Evolutionary conservation across 2,888 invertebrate species (phyloP).

Genomic region (Eledona agricola): DNA sequence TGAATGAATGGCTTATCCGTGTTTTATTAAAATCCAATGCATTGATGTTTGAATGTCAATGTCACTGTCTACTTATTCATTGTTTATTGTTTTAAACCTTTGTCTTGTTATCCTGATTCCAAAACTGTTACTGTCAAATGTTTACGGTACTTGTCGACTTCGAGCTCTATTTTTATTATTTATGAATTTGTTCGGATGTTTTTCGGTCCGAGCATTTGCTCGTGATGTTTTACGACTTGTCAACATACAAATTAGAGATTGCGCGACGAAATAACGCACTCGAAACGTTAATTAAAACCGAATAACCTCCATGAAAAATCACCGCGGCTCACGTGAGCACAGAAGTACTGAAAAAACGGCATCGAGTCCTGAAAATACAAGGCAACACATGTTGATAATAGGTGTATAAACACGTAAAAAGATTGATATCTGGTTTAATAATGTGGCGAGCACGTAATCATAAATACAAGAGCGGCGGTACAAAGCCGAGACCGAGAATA

Average conservation of each 20-base stretch:
- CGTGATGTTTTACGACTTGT: slow-evolving; percentile 17
- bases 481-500: slow-evolving; percentile 40
- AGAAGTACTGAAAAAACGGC: slow-evolving; percentile 9
- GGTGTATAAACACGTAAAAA: slow-evolving; percentile 49
- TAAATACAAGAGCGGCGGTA: slow-evolving; percentile 46
- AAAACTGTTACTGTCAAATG: no score
- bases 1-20: no score
- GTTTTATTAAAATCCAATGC: no score
- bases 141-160: no score
- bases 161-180: no score
- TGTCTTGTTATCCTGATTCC: no score
- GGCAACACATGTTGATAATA: slow-evolving; percentile 47
- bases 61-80: no score
- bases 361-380: slow-evolving; percentile 18
- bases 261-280: slow-evolving; percentile 18
- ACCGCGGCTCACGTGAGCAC: slow-evolving; percentile 20
- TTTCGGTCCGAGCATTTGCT: slow-evolving; percentile 2
- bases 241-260: slow-evolving; percentile 24
- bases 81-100: no score
- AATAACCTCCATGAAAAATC: slow-evolving; percentile 18
- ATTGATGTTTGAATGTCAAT: no score
- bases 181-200: no score
- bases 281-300: slow-evolving; percentile 30
- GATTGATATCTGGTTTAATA: slow-evolving; percentile 51
- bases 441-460: slow-evolving; percentile 46